These are phyloP conservation scores for Musca vetustissima DNA, from an alignment of 1,140 invertebrate genomes.

Conservation along the genomic window DNA sequence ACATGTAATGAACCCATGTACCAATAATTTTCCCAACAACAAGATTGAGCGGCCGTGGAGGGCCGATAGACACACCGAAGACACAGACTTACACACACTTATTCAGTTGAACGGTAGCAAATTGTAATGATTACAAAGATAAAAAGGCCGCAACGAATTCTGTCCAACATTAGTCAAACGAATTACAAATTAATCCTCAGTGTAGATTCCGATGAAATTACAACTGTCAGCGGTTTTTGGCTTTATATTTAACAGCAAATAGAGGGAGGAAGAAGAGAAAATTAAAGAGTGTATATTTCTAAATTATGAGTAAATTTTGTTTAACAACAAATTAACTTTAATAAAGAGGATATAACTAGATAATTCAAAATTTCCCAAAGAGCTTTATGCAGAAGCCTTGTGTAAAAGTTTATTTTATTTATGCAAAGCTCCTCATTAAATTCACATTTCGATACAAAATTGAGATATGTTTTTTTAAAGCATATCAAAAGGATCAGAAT, in stretches of 20 bases:
- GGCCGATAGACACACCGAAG: too few relatives aligned
- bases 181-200: conserved; percentile 22
- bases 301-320: neutral
- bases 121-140: too few relatives aligned
- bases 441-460: neutral
- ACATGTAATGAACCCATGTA: neutral
- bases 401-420: conserved; percentile 8
- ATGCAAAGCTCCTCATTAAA: conserved; percentile 18
- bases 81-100: neutral
- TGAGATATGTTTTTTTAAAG: neutral
- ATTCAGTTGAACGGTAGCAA: too few relatives aligned
- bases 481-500: too few relatives aligned
- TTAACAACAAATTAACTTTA: neutral
- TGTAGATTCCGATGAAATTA: conserved; percentile 1
- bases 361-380: neutral
- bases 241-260: too few relatives aligned
- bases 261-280: neutral
- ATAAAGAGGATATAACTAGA: neutral
- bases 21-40: neutral
- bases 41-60: neutral
- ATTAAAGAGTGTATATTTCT: neutral
- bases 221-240: neutral
- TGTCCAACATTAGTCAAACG: conserved; percentile 13
- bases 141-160: neutral
- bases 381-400: neutral